Percentiles rank a stretch among this genome's conserved stretches.
phyloP scores from a whole-genome alignment of 2,113 vertebrate genomes.

The Phyllopteryx taeniolatus region DNA sequence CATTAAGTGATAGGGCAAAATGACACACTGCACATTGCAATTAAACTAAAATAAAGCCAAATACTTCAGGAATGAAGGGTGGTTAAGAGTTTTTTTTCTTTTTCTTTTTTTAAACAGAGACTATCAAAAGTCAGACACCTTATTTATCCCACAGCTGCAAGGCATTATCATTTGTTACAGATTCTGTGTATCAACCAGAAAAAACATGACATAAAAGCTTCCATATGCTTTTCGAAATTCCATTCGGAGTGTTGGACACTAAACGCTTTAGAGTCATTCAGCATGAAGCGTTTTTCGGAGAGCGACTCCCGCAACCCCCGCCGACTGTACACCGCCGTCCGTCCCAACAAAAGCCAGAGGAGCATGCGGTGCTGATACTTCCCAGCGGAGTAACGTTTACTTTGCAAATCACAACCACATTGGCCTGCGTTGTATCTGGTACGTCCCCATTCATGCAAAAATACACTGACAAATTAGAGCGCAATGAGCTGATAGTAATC shows the following conservation, averaged over 20 bases:
- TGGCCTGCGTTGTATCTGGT: slow-evolving; percentile 56
- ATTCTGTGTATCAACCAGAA: slow-evolving; percentile 87
- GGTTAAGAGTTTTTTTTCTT: neutral
- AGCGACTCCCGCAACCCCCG: slow-evolving; percentile 75
- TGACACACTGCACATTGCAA: neutral
- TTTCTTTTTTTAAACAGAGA: neutral
- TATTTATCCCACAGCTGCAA: slow-evolving; percentile 83
- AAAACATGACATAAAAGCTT: slow-evolving; percentile 85
- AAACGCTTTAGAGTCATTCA: slow-evolving; percentile 90
- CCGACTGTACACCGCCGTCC: slow-evolving; percentile 15
- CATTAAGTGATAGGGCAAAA: neutral
- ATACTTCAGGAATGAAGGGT: neutral
- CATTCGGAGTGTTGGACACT: slow-evolving; percentile 84
- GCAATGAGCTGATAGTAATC: neutral
- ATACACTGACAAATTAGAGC: slow-evolving; percentile 19
- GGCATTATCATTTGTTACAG: slow-evolving; percentile 89
- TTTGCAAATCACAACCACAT: slow-evolving; percentile 76
- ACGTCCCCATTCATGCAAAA: slow-evolving; percentile 7
- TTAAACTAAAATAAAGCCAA: neutral
- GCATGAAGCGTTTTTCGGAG: slow-evolving; percentile 80
- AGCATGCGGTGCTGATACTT: slow-evolving; percentile 73
- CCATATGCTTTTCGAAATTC: slow-evolving; percentile 83
- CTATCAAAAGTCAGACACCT: slow-evolving; percentile 50
- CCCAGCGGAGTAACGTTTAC: slow-evolving; percentile 86
- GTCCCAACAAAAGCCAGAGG: slow-evolving; percentile 47